Conservation (phyloP, 2,113 vertebrate genomes). For the Ranitomeya imitator region DNA sequence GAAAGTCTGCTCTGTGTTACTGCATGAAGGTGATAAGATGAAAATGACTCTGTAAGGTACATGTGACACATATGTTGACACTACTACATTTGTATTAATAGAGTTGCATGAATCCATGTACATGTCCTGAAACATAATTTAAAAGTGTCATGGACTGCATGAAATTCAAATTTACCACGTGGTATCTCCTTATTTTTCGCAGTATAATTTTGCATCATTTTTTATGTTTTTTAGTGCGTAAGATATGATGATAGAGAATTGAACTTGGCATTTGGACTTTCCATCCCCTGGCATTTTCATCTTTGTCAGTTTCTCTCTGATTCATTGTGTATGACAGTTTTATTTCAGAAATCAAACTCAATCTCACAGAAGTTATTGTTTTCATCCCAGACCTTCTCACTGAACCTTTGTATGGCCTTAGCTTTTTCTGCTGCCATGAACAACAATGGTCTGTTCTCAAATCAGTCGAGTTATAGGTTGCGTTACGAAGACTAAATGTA, state of each 20-base stretch:
- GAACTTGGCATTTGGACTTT: neutral
- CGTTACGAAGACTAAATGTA: neutral
- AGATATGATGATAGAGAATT: neutral
- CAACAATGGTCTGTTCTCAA: neutral
- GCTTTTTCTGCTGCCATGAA: constrained; percentile 20
- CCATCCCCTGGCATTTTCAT: neutral
- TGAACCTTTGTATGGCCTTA: constrained; percentile 3
- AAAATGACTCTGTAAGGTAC: no score
- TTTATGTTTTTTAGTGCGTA: no score
- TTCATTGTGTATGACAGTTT: neutral
- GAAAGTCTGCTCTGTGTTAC: no score
- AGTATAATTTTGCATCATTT: no score
- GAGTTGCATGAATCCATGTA: no score
- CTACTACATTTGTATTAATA: no score
- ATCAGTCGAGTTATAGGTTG: neutral
- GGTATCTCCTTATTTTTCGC: no score
- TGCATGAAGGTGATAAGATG: no score
- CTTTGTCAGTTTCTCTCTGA: neutral
- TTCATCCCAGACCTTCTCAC: neutral
- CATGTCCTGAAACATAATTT: no score
- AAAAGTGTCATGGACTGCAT: no score
- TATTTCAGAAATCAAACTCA: neutral
- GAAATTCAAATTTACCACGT: no score
- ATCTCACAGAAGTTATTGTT: constrained; percentile 5
- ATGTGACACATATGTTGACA: no score